Conservation (phyloP, 2,888 invertebrate species). For the Byasa hedistus region DNA sequence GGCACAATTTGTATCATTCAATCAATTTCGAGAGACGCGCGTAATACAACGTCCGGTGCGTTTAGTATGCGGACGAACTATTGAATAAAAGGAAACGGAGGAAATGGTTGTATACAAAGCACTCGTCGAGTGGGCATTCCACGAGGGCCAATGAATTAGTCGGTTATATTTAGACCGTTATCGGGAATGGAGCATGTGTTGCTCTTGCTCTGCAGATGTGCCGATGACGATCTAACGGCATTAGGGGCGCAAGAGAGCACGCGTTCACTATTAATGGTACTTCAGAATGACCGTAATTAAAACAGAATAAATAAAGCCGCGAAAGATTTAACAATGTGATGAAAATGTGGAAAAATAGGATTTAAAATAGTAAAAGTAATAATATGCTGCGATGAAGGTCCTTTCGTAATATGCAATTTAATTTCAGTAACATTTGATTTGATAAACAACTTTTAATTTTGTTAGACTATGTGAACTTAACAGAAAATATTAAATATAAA, state of each 20-base stretch:
- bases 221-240: slow-evolving; percentile 40
- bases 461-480: no score
- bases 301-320: slow-evolving; percentile 1
- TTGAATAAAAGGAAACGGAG: slow-evolving; percentile 57
- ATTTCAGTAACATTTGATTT: no score
- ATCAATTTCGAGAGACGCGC: slow-evolving; percentile 48
- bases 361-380: no score
- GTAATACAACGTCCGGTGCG: slow-evolving; percentile 41
- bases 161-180: slow-evolving; percentile 63
- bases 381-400: no score
- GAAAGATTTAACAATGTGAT: neutral
- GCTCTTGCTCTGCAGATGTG: slow-evolving; percentile 54
- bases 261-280: slow-evolving; percentile 28
- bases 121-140: slow-evolving; percentile 54
- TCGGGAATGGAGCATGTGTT: slow-evolving; percentile 55
- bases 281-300: slow-evolving; percentile 16
- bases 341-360: neutral
- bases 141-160: slow-evolving; percentile 56
- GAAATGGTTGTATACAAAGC: slow-evolving; percentile 47
- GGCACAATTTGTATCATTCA: slow-evolving; percentile 35
- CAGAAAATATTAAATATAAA: no score
- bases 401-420: no score
- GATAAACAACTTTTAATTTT: no score
- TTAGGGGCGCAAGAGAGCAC: slow-evolving; percentile 26
- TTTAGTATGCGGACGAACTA: slow-evolving; percentile 51